Evolutionary conservation across 2,113 vertebrate species (phyloP).

Genomic region (Hydrolagus affinis): DNA sequence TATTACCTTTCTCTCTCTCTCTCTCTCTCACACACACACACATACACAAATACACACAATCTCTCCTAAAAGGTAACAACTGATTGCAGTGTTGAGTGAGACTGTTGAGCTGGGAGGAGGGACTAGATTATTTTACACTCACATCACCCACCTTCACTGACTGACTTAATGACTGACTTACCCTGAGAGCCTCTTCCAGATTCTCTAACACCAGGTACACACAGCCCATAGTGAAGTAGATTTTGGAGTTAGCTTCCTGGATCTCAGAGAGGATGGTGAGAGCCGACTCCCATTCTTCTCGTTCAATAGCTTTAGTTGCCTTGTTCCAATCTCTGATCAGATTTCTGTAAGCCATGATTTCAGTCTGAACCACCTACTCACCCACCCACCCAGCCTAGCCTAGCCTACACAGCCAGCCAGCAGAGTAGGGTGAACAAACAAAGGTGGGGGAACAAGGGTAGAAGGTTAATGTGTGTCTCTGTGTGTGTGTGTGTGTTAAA

Average conservation of each 20-base stretch:
- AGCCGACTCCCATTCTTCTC: conserved; percentile 58
- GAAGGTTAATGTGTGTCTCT: too few relatives aligned
- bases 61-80: too few relatives aligned
- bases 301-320: conserved; percentile 57
- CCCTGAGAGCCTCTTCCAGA: conserved; percentile 57
- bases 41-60: background rate
- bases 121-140: too few relatives aligned
- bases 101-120: too few relatives aligned
- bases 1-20: too few relatives aligned
- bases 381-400: too few relatives aligned
- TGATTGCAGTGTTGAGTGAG: too few relatives aligned
- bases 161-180: conserved; percentile 37
- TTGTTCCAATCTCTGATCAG: conserved; percentile 65
- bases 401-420: too few relatives aligned
- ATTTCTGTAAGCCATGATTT: conserved; percentile 65
- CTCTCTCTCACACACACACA: conserved; percentile 11
- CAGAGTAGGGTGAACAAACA: too few relatives aligned
- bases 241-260: conserved; percentile 57
- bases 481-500: too few relatives aligned
- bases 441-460: too few relatives aligned
- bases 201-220: conserved; percentile 62
- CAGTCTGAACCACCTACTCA: too few relatives aligned
- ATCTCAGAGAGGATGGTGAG: conserved; percentile 54
- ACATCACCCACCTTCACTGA: background rate
- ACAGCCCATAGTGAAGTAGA: conserved; percentile 65